A percentile compares a stretch with the other conserved stretches of the same genome.
Conservation (phyloP, 2,888 invertebrate species). For the Orchesellides sinensis region DNA sequence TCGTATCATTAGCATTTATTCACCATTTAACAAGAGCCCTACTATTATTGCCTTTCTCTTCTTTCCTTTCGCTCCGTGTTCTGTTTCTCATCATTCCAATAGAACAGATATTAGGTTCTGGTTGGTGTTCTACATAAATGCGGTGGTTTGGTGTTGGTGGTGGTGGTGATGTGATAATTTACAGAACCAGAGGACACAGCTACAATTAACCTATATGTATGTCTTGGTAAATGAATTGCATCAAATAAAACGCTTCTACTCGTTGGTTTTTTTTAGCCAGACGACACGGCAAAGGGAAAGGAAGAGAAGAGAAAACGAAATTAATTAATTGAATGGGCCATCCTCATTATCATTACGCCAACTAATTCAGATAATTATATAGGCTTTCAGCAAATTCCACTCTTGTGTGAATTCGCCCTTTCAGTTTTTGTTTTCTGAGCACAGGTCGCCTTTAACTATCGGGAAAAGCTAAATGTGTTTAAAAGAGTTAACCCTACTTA, state of each 20-base stretch:
- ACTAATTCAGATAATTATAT: conserved; percentile 12
- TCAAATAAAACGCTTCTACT: too few relatives aligned
- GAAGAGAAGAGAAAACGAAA: neutral
- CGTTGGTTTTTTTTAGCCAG: too few relatives aligned
- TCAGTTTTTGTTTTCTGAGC: too few relatives aligned
- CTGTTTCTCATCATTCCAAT: neutral
- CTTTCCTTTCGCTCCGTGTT: neutral
- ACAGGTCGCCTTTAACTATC: too few relatives aligned
- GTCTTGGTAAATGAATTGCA: too few relatives aligned
- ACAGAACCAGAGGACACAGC: neutral
- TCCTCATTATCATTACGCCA: conserved; percentile 18
- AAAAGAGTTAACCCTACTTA: too few relatives aligned
- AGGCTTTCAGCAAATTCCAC: neutral
- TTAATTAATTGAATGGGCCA: conserved; percentile 25
- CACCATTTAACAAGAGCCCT: conserved; percentile 7
- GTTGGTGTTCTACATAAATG: too few relatives aligned
- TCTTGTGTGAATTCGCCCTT: too few relatives aligned
- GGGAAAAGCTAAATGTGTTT: too few relatives aligned
- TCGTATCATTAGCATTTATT: conserved; percentile 30
- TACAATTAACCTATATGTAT: neutral
- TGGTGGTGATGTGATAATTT: neutral
- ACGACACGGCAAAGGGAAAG: neutral
- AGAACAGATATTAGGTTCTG: neutral
- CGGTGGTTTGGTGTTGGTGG: neutral
- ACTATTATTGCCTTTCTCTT: neutral